A percentile compares a stretch with the other conserved stretches of the same genome.
phyloP scores from a whole-genome alignment of 1,140 invertebrate genomes.

The Hydropsyche tenuis region DNA sequence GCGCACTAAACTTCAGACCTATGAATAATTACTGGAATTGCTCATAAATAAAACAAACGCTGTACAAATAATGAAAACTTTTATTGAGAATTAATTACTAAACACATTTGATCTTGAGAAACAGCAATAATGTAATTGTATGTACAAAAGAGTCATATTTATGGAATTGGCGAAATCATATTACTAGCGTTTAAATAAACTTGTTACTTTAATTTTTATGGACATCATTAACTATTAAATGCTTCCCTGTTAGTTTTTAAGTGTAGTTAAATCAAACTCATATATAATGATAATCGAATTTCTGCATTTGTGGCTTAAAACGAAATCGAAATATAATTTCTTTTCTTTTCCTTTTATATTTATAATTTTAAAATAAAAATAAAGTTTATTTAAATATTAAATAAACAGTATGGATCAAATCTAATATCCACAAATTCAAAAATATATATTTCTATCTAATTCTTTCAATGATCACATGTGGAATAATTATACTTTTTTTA shows the following conservation, averaged over 20 bases:
- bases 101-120: slow-evolving; percentile 31
- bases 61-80: slow-evolving; percentile 38
- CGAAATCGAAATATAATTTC: no score
- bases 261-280: no score
- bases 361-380: not conserved
- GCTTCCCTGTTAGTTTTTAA: not conserved
- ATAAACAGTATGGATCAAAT: not conserved
- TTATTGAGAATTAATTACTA: slow-evolving; percentile 35
- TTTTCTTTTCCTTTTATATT: not conserved
- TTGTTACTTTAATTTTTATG: no score
- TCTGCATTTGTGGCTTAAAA: no score
- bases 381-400: slow-evolving; percentile 21
- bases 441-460: slow-evolving; percentile 14
- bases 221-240: no score
- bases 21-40: no score
- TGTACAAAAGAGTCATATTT: not conserved
- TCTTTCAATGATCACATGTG: slow-evolving; percentile 8
- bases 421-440: slow-evolving; percentile 3
- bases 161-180: no score
- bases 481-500: not conserved
- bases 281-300: no score
- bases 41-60: not conserved
- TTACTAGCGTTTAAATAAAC: no score
- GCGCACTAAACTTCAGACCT: no score
- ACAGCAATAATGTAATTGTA: slow-evolving; percentile 22